Base-by-base conservation (phyloP, 2,113 vertebrate species). In the Onychostruthus taczanowskii region DNA sequence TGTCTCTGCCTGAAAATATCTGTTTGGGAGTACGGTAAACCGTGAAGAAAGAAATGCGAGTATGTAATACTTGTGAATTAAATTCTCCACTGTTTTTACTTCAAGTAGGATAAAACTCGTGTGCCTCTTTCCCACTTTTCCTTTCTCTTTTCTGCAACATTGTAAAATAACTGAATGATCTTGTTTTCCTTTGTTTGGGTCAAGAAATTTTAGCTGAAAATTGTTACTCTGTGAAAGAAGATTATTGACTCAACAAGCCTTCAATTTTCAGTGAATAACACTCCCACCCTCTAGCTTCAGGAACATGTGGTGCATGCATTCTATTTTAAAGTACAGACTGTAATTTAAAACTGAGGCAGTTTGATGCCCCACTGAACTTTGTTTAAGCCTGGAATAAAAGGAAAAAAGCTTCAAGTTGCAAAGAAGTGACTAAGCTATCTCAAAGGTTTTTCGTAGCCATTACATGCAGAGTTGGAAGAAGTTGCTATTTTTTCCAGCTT, bases 201-300 rank as follows among this genome's bases (percentile, higher is more conserved):
- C 98, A 98, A 98, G 98, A 98, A 98, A 98, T 98, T 98, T 98
- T 98, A 98, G 97, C 97, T 98, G 98, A 97, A 98, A 98, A 98
- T 98, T 98, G 98, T 98, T 98, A 98, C 97, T 98, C 95, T 98
- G 95, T 97, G 98, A 96, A 98, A 98, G 97, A 98, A 98, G 98
- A 98, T 98, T 98, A 98, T 98, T 98, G 98, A 98, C 97, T 98
- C 98, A 95, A 98, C 98, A 98, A 98, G 98, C 98, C 98, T 98
- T 98, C 98, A 98, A 98, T 98, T 98, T 98, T 97, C 97, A 96
- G 92, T 98, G 98, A 98, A 98, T 98, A 98, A 98, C 97, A 96
- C 97, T 98, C 98, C 98, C 97, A 98, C 97, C 98, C 97, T 97
- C 97, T 97, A 96, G 98, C 98, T 98, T 98, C 93, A 95, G 97